A percentile compares a stretch with the other conserved stretches of the same genome.
phyloP scores from a whole-genome alignment of 2,113 vertebrate species.

The Carettochelys insculpta region DNA sequence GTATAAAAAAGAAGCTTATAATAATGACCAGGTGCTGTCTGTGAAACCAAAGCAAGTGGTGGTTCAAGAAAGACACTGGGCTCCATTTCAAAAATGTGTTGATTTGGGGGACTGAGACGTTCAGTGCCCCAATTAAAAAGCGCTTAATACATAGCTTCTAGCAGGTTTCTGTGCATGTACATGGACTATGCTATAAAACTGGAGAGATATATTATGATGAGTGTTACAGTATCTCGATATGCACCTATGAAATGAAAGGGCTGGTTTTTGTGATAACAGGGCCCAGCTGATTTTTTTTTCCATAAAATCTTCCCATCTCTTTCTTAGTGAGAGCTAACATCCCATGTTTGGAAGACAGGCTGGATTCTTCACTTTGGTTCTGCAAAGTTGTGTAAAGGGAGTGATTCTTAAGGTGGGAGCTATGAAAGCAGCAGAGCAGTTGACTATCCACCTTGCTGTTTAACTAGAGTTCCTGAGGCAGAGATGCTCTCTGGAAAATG shows the following conservation, averaged over 20 bases:
- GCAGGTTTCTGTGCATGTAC: background rate
- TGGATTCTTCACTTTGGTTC: background rate
- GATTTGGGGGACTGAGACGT: background rate
- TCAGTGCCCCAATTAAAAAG: background rate
- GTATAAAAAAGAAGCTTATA: background rate
- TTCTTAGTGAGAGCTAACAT: background rate
- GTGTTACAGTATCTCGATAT: too few species aligned
- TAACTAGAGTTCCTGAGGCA: background rate
- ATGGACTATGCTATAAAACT: background rate
- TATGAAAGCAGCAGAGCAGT: background rate
- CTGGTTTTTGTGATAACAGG: background rate
- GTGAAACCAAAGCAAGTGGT: background rate
- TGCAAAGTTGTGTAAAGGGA: background rate
- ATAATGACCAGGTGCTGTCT: background rate
- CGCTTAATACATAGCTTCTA: background rate
- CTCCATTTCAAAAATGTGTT: background rate
- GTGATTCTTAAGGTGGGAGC: background rate
- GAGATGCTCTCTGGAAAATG: background rate
- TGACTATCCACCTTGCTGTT: background rate
- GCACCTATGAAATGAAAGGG: background rate
- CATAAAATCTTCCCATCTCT: background rate
- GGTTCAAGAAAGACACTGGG: background rate
- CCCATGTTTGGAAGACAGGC: background rate
- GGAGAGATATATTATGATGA: background rate
- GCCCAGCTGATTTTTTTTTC: background rate